These are phyloP conservation scores for Plutomurus gul DNA, from an alignment of 1,140 invertebrate species.

Conservation along the genomic window DNA sequence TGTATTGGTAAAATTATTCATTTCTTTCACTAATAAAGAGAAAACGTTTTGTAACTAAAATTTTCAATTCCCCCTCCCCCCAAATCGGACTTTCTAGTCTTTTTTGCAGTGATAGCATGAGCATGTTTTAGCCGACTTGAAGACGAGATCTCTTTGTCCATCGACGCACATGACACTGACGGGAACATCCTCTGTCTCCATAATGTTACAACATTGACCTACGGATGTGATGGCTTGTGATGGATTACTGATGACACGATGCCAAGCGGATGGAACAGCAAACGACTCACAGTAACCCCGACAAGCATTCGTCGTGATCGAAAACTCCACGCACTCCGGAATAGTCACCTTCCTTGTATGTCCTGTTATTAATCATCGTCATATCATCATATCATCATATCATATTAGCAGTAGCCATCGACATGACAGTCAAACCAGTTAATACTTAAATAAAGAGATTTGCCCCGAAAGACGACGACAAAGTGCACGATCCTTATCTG, in stretches of 20 bases:
- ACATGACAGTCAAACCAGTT: too few relatives aligned
- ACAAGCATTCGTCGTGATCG: constrained; percentile 83
- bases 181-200: constrained; percentile 59
- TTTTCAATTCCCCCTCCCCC: background rate
- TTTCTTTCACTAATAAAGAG: too few relatives aligned
- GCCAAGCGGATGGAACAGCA: constrained; percentile 65
- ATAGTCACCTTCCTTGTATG: constrained; percentile 78
- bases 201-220: constrained; percentile 87
- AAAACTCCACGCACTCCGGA: constrained; percentile 80
- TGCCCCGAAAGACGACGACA: too few relatives aligned
- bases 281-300: constrained; percentile 82
- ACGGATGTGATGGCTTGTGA: constrained; percentile 77
- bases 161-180: constrained; percentile 67
- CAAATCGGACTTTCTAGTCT: constrained; percentile 65
- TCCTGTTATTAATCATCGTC: constrained; percentile 62
- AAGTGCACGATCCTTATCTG: too few relatives aligned
- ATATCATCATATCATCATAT: background rate
- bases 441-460: too few relatives aligned
- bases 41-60: background rate
- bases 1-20: too few relatives aligned
- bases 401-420: too few relatives aligned
- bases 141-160: constrained; percentile 73
- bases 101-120: constrained; percentile 84
- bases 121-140: constrained; percentile 81
- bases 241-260: constrained; percentile 63